Conservation (phyloP, 2,888 invertebrate species). For the Herminia tarsipennalis region DNA sequence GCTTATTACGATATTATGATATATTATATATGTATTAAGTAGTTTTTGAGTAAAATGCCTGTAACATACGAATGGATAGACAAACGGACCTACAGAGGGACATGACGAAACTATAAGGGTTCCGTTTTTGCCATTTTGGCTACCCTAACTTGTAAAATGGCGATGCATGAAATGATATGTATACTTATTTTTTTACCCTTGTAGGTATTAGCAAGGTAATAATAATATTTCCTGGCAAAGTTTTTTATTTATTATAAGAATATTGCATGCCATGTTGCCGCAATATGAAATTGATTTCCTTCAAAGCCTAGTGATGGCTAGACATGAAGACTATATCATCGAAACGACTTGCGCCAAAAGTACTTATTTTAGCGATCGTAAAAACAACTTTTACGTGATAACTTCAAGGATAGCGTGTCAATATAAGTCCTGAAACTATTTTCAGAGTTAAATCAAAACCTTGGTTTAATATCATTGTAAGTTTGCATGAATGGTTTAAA, state of each 20-base stretch:
- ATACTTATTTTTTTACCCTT: too few species aligned
- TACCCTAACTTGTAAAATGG: too few species aligned
- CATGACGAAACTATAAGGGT: too few species aligned
- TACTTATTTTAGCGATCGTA: conserved; percentile 33
- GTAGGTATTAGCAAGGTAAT: too few species aligned
- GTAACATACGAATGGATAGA: too few species aligned
- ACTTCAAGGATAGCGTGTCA: conserved; percentile 20
- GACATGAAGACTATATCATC: conserved; percentile 12
- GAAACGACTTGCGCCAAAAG: conserved; percentile 22
- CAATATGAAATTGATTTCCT: conserved; percentile 11
- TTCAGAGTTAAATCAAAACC: background rate
- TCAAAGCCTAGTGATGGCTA: conserved; percentile 5
- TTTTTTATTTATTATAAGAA: background rate
- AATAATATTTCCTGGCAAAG: too few species aligned
- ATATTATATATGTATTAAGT: too few species aligned
- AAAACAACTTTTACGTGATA: conserved; percentile 31
- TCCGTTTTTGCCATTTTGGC: too few species aligned
- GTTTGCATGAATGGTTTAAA: background rate
- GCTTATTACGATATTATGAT: too few species aligned
- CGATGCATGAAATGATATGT: too few species aligned
- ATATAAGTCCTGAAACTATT: conserved; percentile 9
- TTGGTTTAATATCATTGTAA: background rate
- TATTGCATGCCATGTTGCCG: conserved; percentile 3
- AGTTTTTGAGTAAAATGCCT: too few species aligned
- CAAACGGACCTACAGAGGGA: too few species aligned